Evolutionary conservation across 2,797 vertebrate genomes (phyloP).

Genomic region (Anguilla marmorata): DNA sequence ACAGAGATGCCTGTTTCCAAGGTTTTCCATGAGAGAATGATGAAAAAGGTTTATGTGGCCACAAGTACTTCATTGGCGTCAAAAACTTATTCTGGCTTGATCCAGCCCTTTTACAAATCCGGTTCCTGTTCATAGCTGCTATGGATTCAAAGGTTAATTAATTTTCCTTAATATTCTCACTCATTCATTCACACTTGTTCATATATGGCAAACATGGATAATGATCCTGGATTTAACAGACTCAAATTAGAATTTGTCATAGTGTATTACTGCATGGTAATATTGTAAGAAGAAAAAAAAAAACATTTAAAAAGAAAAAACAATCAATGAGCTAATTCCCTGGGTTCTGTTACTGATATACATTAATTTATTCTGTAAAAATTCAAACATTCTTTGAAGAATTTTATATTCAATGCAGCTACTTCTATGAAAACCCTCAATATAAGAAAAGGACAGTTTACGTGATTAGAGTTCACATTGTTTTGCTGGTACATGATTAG

Average conservation of each 20-base stretch:
- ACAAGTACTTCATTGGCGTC: neutral
- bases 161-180: neutral
- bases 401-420: neutral
- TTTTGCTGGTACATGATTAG: neutral
- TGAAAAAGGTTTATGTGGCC: neutral
- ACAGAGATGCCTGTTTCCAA: neutral
- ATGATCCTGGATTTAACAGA: conserved; percentile 20
- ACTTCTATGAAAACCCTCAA: neutral
- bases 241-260: conserved; percentile 42
- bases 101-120: neutral
- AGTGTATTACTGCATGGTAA: conserved; percentile 32
- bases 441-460: neutral
- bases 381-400: conserved; percentile 61
- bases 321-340: conserved; percentile 71
- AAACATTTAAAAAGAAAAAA: neutral
- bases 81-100: neutral
- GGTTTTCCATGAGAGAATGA: neutral
- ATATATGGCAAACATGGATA: conserved; percentile 20
- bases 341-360: conserved; percentile 73
- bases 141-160: neutral
- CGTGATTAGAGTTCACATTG: neutral
- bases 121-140: neutral
- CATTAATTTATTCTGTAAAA: conserved; percentile 55
- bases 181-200: no score
- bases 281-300: neutral